Percentiles rank a stretch among this genome's conserved stretches.
Conservation (phyloP, 2,113 vertebrate genomes). For the Neolamprologus toae region DNA sequence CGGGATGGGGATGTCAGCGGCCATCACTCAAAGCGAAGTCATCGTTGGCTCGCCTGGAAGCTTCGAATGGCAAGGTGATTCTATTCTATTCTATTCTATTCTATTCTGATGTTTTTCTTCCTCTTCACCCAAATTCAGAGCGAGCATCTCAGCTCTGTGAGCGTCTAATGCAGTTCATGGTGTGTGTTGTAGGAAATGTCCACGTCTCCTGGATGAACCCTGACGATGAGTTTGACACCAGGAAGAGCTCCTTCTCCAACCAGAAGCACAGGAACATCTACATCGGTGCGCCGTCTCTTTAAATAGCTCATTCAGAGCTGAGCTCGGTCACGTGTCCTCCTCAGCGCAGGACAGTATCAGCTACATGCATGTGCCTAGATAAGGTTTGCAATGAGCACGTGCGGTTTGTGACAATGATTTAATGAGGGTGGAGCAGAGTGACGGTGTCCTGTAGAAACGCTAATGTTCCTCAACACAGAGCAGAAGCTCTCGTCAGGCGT, state of each 20-base stretch:
- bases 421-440: not conserved
- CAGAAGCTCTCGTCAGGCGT: not conserved
- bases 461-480: not conserved
- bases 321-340: not conserved
- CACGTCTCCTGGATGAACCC: constrained; percentile 54
- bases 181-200: constrained; percentile 39
- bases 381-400: not conserved
- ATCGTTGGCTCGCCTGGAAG: constrained; percentile 83
- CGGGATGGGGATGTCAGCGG: constrained; percentile 81
- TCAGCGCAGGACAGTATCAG: not conserved
- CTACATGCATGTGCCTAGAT: not conserved
- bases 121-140: not conserved
- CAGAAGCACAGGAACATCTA: constrained; percentile 40
- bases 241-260: constrained; percentile 2
- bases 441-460: not conserved
- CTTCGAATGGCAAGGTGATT: constrained; percentile 85
- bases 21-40: constrained; percentile 72
- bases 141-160: not conserved
- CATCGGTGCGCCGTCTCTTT: constrained; percentile 17
- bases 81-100: not conserved
- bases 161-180: not conserved
- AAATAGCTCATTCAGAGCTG: not conserved
- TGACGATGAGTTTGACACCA: not conserved
- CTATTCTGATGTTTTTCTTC: not conserved
- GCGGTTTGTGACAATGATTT: not conserved